Percentiles rank a stretch among this genome's conserved stretches.
Conservation (phyloP, 2,113 vertebrate species). For the Phalacrocorax brasilianus region DNA sequence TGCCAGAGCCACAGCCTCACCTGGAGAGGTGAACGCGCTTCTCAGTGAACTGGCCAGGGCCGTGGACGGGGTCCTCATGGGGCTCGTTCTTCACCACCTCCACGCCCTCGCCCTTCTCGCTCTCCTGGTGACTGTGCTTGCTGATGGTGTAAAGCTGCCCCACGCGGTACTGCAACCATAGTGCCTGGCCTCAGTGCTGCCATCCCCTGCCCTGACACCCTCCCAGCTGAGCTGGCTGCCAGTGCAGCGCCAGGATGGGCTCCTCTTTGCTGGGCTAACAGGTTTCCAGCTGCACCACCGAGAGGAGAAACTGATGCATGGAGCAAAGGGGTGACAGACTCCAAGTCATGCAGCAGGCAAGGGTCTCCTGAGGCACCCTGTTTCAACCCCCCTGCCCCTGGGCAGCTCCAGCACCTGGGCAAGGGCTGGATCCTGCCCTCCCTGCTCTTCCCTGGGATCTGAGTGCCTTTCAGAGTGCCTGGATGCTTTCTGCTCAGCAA, state of each 20-base stretch:
- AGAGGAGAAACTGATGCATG: constrained; percentile 18
- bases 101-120: constrained; percentile 86
- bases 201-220: neutral
- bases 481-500: neutral
- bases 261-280: accelerated
- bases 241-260: accelerated
- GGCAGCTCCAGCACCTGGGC: accelerated
- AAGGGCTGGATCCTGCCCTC: neutral
- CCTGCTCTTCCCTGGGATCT: neutral
- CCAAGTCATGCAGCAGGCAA: accelerated
- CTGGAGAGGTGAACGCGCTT: constrained; percentile 91
- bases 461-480: neutral
- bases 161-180: constrained; percentile 78
- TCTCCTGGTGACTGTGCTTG: constrained; percentile 91
- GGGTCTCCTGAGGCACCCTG: neutral
- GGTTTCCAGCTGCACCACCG: neutral
- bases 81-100: constrained; percentile 87
- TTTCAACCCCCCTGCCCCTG: neutral
- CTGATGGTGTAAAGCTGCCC: constrained; percentile 95
- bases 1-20: constrained; percentile 14
- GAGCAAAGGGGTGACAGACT: neutral
- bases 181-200: neutral
- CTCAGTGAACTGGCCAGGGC: constrained; percentile 86
- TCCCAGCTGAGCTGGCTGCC: neutral
- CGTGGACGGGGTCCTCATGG: constrained; percentile 81